Percentiles rank a stretch among this genome's conserved stretches.
Conservation (phyloP, 53 echinoderm and acorn worm genomes). For the Henricia sp. region DNA sequence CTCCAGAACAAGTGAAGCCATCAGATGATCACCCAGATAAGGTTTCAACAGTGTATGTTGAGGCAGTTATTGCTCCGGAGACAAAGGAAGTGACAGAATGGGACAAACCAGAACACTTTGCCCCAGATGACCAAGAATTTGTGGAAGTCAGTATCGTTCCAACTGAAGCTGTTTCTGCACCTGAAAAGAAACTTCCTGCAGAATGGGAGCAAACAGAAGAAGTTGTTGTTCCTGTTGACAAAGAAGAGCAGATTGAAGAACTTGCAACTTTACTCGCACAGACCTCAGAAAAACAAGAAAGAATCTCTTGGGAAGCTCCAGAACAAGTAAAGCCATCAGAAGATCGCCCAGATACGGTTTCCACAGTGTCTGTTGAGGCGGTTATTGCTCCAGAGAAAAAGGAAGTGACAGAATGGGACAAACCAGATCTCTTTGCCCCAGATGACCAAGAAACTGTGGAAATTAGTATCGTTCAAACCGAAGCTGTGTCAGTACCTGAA, state of each 20-base stretch:
- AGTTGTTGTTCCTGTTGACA: conserved; percentile 39
- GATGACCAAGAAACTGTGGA: no score
- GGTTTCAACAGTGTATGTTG: conserved; percentile 35
- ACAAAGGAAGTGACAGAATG: conserved; percentile 27
- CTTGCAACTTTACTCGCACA: no score
- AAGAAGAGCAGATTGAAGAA: no score
- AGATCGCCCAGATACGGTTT: neutral
- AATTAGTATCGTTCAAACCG: no score
- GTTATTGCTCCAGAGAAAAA: no score
- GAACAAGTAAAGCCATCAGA: neutral
- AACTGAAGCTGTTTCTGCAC: conserved; percentile 51
- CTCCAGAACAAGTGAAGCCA: conserved; percentile 24
- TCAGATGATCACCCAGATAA: conserved; percentile 22
- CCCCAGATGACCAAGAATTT: neutral
- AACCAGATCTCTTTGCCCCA: conserved; percentile 4
- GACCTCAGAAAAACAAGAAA: no score
- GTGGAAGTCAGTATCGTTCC: conserved; percentile 21
- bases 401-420: neutral
- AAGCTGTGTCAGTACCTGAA: no score
- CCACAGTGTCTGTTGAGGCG: no score
- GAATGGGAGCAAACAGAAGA: conserved; percentile 40
- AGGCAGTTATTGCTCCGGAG: conserved; percentile 52
- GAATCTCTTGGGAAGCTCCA: conserved; percentile 3
- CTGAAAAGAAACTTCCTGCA: conserved; percentile 52
- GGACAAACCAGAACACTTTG: conserved; percentile 58